Percentiles rank a stretch among this genome's conserved stretches.
phyloP scores from a whole-genome alignment of 2,113 vertebrate species.

The Percina caprodes region DNA sequence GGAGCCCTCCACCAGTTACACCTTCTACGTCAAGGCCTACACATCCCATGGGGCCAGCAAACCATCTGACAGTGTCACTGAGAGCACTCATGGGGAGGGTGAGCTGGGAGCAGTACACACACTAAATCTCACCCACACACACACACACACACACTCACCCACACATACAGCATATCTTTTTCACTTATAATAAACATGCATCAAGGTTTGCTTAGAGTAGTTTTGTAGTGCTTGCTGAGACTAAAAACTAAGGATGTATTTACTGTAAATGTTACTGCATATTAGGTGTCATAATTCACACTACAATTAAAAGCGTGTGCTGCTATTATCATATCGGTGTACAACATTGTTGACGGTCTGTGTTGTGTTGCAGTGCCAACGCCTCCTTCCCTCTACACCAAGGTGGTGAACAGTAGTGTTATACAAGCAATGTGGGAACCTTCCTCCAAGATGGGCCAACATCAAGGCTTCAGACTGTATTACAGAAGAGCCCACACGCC shows the following conservation, averaged over 20 bases:
- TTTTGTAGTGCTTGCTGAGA: background rate
- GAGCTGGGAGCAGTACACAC: constrained; percentile 60
- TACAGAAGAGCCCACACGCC: constrained; percentile 90
- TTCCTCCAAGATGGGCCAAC: constrained; percentile 91
- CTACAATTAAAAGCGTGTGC: background rate
- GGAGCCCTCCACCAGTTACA: constrained; percentile 95
- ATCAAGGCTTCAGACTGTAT: constrained; percentile 92
- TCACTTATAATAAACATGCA: background rate
- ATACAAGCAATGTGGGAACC: constrained; percentile 93
- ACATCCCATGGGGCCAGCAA: constrained; percentile 96
- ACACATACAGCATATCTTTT: background rate
- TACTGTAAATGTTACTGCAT: background rate
- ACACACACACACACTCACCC: constrained; percentile 7
- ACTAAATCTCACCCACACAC: background rate
- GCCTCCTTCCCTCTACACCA: constrained; percentile 89
- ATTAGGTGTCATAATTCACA: background rate
- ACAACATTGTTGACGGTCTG: background rate
- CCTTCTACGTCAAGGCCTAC: constrained; percentile 98
- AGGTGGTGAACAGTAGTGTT: constrained; percentile 89
- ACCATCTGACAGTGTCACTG: constrained; percentile 87
- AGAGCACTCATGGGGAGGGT: constrained; percentile 96
- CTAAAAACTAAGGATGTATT: background rate
- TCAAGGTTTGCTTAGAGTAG: background rate
- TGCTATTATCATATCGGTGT: background rate
- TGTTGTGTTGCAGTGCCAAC: constrained; percentile 88